Conservation (phyloP, 1,140 invertebrate species). For the Lanistes nyassanus region DNA sequence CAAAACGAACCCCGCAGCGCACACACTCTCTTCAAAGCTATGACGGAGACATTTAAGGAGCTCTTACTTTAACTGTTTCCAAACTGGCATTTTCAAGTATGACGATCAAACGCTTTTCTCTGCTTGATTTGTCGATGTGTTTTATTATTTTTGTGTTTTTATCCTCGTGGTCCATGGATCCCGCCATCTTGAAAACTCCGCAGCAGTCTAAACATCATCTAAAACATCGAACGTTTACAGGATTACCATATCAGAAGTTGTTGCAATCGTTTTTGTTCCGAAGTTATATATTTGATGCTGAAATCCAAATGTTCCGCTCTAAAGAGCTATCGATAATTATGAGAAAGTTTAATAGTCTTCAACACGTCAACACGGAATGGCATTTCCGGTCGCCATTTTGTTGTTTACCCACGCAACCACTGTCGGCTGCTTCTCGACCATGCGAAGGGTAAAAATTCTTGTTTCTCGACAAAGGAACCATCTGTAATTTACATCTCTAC, state of each 20-base stretch:
- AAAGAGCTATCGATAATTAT: not conserved
- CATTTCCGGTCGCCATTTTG: not conserved
- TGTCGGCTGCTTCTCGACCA: not conserved
- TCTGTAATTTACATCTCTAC: too few species aligned
- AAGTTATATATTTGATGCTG: too few species aligned
- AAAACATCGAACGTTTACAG: too few species aligned
- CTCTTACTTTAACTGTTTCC: conserved; percentile 91
- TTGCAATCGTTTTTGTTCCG: too few species aligned
- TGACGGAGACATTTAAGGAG: too few species aligned
- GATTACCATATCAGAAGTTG: too few species aligned
- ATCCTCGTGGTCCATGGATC: conserved; percentile 11
- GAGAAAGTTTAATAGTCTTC: too few species aligned
- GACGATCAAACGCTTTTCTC: conserved; percentile 86
- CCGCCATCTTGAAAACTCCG: conserved; percentile 11
- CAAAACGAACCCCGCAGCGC: not conserved
- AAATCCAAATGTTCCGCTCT: not conserved
- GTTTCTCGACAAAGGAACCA: too few species aligned
- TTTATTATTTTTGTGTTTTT: conserved; percentile 54
- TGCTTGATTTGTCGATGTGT: conserved; percentile 41
- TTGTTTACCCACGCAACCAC: conserved; percentile 23
- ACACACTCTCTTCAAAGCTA: not conserved
- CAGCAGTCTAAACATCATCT: too few species aligned
- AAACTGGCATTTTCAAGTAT: conserved; percentile 93
- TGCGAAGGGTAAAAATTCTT: not conserved
- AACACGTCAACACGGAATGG: too few species aligned